Evolutionary conservation across 1,140 invertebrate species (phyloP).

Genomic region (Lasaia peninsularis): DNA sequence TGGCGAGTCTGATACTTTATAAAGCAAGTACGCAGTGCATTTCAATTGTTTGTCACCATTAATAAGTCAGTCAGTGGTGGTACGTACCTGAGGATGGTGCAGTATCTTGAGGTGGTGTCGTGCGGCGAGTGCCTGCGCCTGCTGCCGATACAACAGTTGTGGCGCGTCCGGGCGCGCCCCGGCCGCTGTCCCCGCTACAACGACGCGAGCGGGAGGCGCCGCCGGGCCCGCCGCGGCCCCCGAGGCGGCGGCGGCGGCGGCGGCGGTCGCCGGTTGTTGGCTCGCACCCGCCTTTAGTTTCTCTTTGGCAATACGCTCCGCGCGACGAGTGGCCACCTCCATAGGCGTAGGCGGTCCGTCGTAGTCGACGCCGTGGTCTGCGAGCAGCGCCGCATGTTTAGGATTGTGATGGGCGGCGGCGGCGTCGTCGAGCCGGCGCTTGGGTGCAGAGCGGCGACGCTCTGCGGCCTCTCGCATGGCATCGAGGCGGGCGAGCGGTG

Average conservation of each 20-base stretch:
- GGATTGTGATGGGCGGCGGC: slow-evolving; percentile 88
- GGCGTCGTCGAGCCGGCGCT: slow-evolving; percentile 84
- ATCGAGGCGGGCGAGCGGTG: slow-evolving; percentile 83
- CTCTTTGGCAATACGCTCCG: slow-evolving; percentile 90
- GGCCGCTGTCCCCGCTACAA: slow-evolving; percentile 31
- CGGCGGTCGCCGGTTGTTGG: slow-evolving; percentile 31
- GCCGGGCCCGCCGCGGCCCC: slow-evolving; percentile 74
- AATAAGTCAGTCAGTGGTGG: background rate
- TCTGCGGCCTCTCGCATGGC: slow-evolving; percentile 85
- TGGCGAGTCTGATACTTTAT: too few relatives aligned
- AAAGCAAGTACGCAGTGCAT: background rate
- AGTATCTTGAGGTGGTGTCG: slow-evolving; percentile 58
- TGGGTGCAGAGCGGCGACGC: slow-evolving; percentile 83
- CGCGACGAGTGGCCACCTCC: slow-evolving; percentile 89
- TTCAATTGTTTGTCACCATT: background rate
- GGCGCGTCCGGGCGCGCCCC: slow-evolving; percentile 26
- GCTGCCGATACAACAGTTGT: slow-evolving; percentile 24
- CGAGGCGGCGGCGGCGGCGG: slow-evolving; percentile 14
- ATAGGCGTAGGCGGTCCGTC: slow-evolving; percentile 90
- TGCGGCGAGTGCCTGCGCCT: slow-evolving; percentile 26
- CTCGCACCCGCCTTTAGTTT: slow-evolving; percentile 78
- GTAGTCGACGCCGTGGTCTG: slow-evolving; percentile 90
- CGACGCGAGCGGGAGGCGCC: slow-evolving; percentile 67
- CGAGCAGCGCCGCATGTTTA: slow-evolving; percentile 89
- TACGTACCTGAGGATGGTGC: slow-evolving; percentile 45